Percentiles rank a stretch among this genome's conserved stretches.
phyloP scores from a whole-genome alignment of 2,797 vertebrate species.

The Siniperca undulata region DNA sequence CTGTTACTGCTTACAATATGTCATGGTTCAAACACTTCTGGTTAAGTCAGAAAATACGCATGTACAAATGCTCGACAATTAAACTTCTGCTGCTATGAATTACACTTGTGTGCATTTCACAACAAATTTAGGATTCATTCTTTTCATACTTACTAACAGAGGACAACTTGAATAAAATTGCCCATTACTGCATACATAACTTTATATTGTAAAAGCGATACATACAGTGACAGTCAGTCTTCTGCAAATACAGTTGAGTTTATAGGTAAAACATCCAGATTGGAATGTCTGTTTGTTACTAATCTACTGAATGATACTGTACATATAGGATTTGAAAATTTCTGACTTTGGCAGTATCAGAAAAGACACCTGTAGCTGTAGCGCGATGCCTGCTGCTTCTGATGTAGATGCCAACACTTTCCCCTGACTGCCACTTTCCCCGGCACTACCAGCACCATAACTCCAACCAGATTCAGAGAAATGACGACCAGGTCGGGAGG shows the following conservation, averaged over 20 bases:
- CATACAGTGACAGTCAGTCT: neutral
- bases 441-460: neutral
- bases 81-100: neutral
- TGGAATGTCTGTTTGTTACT: neutral
- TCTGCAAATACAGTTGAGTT: neutral
- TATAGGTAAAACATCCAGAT: neutral
- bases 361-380: no score
- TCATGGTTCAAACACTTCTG: neutral
- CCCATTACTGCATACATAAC: neutral
- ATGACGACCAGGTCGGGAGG: constrained; percentile 21
- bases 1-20: neutral
- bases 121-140: neutral
- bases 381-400: constrained; percentile 20
- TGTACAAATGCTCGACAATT: neutral
- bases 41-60: constrained; percentile 1
- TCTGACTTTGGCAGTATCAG: neutral
- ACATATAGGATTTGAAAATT: neutral
- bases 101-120: neutral
- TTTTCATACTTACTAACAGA: neutral
- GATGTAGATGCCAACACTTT: constrained; percentile 7
- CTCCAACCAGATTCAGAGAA: constrained; percentile 4
- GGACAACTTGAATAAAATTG: neutral
- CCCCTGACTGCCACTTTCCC: neutral
- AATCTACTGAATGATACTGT: no score
- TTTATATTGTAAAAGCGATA: neutral